Evolutionary conservation across 2,888 invertebrate species (phyloP), one percentile per base, ranked within the genome.

Genomic region (Yponomeuta sedellus): DNA sequence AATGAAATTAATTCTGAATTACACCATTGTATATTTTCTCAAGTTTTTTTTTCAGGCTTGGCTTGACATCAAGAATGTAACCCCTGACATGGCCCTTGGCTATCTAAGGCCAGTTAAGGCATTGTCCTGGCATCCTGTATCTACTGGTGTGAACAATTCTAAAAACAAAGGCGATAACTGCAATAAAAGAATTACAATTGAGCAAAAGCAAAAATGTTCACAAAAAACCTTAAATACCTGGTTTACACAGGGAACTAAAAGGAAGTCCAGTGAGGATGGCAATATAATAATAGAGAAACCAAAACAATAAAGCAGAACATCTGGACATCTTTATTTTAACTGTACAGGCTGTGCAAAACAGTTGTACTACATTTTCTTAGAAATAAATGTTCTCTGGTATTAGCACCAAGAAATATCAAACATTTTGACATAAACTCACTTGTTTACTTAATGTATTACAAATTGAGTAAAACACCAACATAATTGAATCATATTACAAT

Each of bases 71-170:
- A 92, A 92, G 66, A 81, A 89, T 67, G 88, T 94, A 0, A 77
- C 90, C 34, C 80, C 91, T 66, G 82, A 81, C 65, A 89, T 85
- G 73, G 93, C 93, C 6, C 70, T 94, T n/a, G 73, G 82, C 11
- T 90, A 92, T 67, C 79, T 95, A 72, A 92, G 86, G 77, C 94
- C 92, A 40, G 84, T 91, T 0, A 85, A 86, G 11, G 71, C 86
- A 25, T 73, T 97, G 40, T 78, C 85, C 28, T 95, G 94, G 94
- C 94, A 96, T 80, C 93, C 93, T 66, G 96, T 97, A 0, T 93
- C 95, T 1, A 93, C 92, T 61, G 74, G 88, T 61, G 96, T 97
- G 0, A 96, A 96, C 75, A 95, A 94, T 77, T 93, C 95, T 0
- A 90, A 93, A 67, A 93, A 95, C 77, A 96, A 96, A 81, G 88